Conservation (phyloP, 2,797 vertebrate species). For the Coccyzus lansbergi region DNA sequence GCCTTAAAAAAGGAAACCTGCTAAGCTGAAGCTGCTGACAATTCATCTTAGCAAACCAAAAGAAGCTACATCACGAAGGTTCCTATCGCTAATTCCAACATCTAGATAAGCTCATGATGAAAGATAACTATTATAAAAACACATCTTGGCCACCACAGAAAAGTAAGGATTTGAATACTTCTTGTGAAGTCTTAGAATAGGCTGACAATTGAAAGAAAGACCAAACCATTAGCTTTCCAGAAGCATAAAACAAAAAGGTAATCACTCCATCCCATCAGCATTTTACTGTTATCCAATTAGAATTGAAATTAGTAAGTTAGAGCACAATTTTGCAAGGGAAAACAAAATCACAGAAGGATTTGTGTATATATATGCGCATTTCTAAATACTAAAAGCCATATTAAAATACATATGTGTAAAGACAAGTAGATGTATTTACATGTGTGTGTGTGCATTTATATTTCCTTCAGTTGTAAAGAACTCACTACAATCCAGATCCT, state of each 20-base stretch:
- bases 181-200: not conserved
- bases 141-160: not conserved
- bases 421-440: not conserved
- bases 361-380: not conserved
- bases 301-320: not conserved
- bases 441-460: not conserved
- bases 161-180: not conserved
- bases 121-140: not conserved
- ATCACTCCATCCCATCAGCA: not conserved
- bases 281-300: not conserved
- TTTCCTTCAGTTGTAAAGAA: not conserved
- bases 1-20: not conserved
- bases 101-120: not conserved
- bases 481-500: not conserved
- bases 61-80: not conserved
- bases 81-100: not conserved
- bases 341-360: not conserved
- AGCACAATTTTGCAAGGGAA: not conserved
- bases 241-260: not conserved
- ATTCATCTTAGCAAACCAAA: not conserved
- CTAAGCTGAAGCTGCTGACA: not conserved
- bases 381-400: not conserved
- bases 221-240: not conserved
- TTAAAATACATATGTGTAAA: not conserved
- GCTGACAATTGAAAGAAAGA: not conserved